Evolutionary conservation across 2,113 vertebrate genomes (phyloP).

Genomic region (Calyptommatus sinebrachiatus): DNA sequence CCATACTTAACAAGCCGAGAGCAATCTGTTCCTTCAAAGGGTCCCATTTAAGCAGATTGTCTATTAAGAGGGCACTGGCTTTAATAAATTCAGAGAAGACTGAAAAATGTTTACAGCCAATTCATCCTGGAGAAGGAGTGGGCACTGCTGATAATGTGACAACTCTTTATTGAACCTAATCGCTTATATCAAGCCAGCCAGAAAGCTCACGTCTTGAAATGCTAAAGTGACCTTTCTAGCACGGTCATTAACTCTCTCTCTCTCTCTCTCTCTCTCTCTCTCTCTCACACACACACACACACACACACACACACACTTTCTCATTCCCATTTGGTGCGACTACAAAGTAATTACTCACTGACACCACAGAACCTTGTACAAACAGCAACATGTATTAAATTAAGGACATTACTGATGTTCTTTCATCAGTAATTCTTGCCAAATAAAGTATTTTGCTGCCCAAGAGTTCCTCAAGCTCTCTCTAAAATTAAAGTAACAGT

Average conservation of each 20-base stretch:
- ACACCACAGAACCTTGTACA: background rate
- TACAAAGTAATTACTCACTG: background rate
- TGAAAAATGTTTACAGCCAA: conserved; percentile 23
- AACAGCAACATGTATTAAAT: background rate
- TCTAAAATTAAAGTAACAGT: background rate
- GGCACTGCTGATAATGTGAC: conserved; percentile 23
- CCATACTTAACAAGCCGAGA: conserved; percentile 10
- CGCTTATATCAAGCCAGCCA: conserved; percentile 23
- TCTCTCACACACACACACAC: too few species aligned
- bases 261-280: too few species aligned
- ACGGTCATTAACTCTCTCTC: conserved; percentile 23
- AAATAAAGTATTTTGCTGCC: background rate
- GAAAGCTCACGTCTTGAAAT: conserved; percentile 23
- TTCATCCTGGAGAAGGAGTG: conserved; percentile 21
- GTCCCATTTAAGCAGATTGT: conserved; percentile 46
- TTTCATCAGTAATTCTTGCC: background rate
- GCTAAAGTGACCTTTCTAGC: conserved; percentile 26
- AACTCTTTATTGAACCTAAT: conserved; percentile 27
- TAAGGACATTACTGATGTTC: background rate
- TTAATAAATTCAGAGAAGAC: conserved; percentile 44
- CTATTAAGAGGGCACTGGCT: background rate
- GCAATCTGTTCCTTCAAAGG: conserved; percentile 52
- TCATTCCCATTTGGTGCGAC: background rate
- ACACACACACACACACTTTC: background rate
- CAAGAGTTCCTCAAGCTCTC: background rate